Evolutionary conservation across 2,113 vertebrate species (phyloP).

Genomic region (Ictidomys tridecemlineatus): DNA sequence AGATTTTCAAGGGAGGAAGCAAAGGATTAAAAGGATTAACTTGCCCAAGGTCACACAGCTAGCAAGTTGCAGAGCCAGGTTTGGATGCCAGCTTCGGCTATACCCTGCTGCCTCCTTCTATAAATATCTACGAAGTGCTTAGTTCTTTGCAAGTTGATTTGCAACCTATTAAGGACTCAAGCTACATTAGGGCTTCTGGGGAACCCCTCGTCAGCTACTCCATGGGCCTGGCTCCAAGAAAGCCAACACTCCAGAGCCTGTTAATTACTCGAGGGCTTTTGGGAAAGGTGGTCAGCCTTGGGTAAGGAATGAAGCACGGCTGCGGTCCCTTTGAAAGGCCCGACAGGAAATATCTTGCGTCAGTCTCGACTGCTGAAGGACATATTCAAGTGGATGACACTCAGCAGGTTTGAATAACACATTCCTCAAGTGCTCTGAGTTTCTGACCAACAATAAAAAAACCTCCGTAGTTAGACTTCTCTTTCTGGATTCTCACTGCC

Average conservation of each 20-base stretch:
- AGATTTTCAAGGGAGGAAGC: conserved; percentile 73
- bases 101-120: conserved; percentile 66
- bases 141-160: conserved; percentile 64
- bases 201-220: conserved; percentile 52
- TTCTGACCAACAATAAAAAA: conserved; percentile 30
- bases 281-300: conserved; percentile 61
- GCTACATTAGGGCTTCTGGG: conserved; percentile 49
- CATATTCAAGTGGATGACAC: conserved; percentile 74
- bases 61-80: conserved; percentile 62
- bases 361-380: conserved; percentile 66
- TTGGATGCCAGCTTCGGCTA: conserved; percentile 64
- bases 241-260: conserved; percentile 45
- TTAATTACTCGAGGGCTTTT: conserved; percentile 41
- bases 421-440: conserved; percentile 68
- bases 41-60: conserved; percentile 68
- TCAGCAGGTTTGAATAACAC: conserved; percentile 73
- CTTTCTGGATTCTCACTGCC: background rate
- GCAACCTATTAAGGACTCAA: conserved; percentile 51
- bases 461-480: background rate
- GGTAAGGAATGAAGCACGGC: conserved; percentile 33
- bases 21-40: conserved; percentile 79
- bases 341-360: conserved; percentile 77
- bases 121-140: conserved; percentile 71
- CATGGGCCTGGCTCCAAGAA: conserved; percentile 48
- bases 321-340: conserved; percentile 72